Evolutionary conservation across 2,888 invertebrate species (phyloP).

Genomic region (Latheticus oryzae): DNA sequence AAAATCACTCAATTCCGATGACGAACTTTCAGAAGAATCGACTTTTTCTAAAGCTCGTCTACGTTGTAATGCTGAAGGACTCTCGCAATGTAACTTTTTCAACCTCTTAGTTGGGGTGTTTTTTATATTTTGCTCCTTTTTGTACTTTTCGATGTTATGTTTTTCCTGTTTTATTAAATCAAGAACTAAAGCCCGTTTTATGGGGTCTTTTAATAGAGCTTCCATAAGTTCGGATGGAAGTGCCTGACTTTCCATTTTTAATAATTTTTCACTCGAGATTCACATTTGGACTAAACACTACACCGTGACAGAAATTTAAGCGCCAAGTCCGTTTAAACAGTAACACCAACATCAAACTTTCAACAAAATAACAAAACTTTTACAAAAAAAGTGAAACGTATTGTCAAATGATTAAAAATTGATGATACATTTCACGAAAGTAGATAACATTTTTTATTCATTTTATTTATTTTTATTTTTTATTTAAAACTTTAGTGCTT

Average conservation of each 20-base stretch:
- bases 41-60: conserved; percentile 53
- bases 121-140: conserved; percentile 36
- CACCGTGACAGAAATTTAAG: too few relatives aligned
- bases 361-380: too few relatives aligned
- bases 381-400: too few relatives aligned
- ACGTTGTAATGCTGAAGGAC: conserved; percentile 59
- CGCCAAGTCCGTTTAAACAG: conserved; percentile 29
- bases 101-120: conserved; percentile 38
- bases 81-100: conserved; percentile 53
- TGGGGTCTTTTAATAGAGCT: conserved; percentile 54
- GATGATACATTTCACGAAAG: too few relatives aligned
- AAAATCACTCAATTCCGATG: conserved; percentile 34
- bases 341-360: conserved; percentile 11
- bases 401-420: too few relatives aligned
- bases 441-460: too few relatives aligned
- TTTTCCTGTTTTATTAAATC: conserved; percentile 55
- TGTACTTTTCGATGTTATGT: conserved; percentile 50
- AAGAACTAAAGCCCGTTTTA: conserved; percentile 55
- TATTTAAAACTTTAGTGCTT: too few relatives aligned
- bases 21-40: conserved; percentile 39
- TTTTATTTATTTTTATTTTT: too few relatives aligned
- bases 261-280: too few relatives aligned
- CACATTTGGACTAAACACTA: too few relatives aligned
- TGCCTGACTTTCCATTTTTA: too few relatives aligned
- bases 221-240: not conserved